Base-by-base conservation (phyloP, 1,140 invertebrate species). In the Panagrolaimus sp. region DNA sequence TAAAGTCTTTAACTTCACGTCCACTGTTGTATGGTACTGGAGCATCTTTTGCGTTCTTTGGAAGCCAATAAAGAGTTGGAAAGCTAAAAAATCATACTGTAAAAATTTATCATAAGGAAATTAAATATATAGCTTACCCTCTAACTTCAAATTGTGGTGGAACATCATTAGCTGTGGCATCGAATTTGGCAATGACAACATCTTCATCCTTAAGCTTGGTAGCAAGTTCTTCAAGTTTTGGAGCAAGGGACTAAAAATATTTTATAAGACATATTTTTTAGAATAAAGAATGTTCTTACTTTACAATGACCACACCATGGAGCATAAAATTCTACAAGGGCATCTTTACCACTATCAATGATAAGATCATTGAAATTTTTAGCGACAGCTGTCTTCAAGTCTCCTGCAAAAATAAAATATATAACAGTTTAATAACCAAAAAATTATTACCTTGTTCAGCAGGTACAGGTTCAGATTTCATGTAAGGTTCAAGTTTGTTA, bases 291-390 rank as follows among this genome's bases (percentile, higher is more conserved):
- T n/a, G 27, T 9, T 67, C 38, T 4, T 57, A 77, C 74, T 73
- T 96, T 96, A 86, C 96, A 99, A 82, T 98, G 96, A 73, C 95
- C 95, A 84, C 96, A 98, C 94, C 94, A 98, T 0, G 94, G 93
- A 42, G 94, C 94, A 85, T 98, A 98, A 85, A 98, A 98, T 84
- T 98, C 94, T 73, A 98, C 89, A 5, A 99, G 86, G 4, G 92
- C 91, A 85, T 99, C 96, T 82, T 85, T 92, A 31, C 87, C 90
- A 75, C 90, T 90, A 82, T 98, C 90, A 9, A 88, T 90, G 0
- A 98, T 92, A 62, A 98, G 86, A 67, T 98, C 91, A 82, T 97
- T 90, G 85, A 98, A 98, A 85, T 97, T 98, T 38, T 38, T 94
- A 20, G 89, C 95, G 14, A 98, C 96, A 25, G 92, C 93, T 68